Percentiles rank a stretch among this genome's conserved stretches.
phyloP scores from a whole-genome alignment of 2,113 vertebrate species.

The Alectura lathami region DNA sequence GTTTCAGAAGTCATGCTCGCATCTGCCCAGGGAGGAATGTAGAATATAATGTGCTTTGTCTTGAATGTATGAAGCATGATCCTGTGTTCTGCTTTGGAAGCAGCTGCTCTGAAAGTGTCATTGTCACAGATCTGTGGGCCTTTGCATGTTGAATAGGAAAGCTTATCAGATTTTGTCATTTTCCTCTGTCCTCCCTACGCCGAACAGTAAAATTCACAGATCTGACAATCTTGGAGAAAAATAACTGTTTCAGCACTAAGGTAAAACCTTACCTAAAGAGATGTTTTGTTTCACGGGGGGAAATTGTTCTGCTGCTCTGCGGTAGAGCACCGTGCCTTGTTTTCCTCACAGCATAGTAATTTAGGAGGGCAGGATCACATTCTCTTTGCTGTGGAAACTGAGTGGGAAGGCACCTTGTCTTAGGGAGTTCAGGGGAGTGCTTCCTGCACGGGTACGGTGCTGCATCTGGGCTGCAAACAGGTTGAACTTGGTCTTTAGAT shows the following conservation, averaged over 20 bases:
- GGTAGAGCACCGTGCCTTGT: neutral
- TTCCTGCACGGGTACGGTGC: neutral
- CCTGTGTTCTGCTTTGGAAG: slow-evolving; percentile 1
- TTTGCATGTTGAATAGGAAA: neutral
- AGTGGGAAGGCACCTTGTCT: neutral
- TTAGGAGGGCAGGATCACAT: neutral
- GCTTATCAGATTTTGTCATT: neutral
- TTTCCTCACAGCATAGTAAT: neutral
- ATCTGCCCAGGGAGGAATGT: neutral
- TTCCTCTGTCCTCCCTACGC: neutral
- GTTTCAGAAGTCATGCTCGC: neutral
- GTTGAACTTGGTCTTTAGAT: neutral
- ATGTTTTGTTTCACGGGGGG: neutral
- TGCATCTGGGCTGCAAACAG: neutral
- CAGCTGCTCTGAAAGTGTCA: slow-evolving; percentile 14
- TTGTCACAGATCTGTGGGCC: slow-evolving; percentile 11
- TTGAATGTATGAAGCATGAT: neutral
- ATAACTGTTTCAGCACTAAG: neutral
- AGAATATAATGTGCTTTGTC: slow-evolving; percentile 5
- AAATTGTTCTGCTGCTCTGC: neutral
- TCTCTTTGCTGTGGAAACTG: neutral
- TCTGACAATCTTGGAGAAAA: neutral
- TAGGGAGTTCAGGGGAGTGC: neutral
- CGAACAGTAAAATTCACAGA: neutral
- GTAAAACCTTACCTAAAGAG: neutral